phyloP scores from a whole-genome alignment of 2,888 invertebrate species.

The Lottia scabra region DNA sequence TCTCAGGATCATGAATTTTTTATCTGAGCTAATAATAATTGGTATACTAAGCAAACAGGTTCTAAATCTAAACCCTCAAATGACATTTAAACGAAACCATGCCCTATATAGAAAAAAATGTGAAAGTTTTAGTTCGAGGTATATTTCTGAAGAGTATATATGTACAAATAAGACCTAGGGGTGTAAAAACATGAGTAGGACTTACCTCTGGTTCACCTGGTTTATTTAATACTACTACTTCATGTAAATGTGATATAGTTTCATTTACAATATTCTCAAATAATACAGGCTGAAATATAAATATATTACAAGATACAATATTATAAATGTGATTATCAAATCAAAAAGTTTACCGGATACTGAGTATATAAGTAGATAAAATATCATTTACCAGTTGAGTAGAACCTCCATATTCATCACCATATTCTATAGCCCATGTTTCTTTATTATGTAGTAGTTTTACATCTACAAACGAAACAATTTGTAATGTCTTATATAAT shows the following conservation, averaged over 20 bases:
- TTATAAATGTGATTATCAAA: too few species aligned
- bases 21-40: too few species aligned
- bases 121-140: too few species aligned
- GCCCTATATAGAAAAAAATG: too few species aligned
- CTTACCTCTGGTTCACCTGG: slow-evolving; percentile 74
- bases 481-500: too few species aligned
- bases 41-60: too few species aligned
- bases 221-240: slow-evolving; percentile 76
- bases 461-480: slow-evolving; percentile 52
- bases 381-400: slow-evolving; percentile 78
- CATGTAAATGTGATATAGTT: slow-evolving; percentile 73
- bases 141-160: neutral
- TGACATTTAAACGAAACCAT: too few species aligned
- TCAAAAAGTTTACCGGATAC: too few species aligned
- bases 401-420: slow-evolving; percentile 86
- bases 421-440: slow-evolving; percentile 87
- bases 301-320: neutral
- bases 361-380: too few species aligned
- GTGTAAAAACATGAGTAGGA: neutral
- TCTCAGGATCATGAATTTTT: too few species aligned
- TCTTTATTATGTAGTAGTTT: slow-evolving; percentile 74
- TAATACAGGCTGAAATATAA: slow-evolving; percentile 77
- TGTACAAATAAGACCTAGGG: too few species aligned
- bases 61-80: too few species aligned
- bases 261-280: slow-evolving; percentile 82